Base-by-base conservation (phyloP, 2,113 vertebrate genomes). In the Arizona elegans region DNA sequence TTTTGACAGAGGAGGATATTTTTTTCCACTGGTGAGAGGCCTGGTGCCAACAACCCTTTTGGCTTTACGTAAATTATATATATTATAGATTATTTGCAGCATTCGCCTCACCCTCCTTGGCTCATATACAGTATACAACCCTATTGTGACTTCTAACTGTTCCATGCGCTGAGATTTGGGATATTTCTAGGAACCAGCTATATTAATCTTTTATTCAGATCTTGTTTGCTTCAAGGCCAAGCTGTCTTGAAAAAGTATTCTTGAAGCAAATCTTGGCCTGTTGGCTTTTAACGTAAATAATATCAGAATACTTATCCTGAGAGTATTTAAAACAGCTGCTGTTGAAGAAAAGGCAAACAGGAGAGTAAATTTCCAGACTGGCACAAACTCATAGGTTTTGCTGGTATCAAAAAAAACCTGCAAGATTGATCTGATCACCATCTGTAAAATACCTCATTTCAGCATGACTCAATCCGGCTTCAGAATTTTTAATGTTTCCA, bases 51-150 rank as follows among this genome's bases (percentile, higher is more conserved):
- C 29, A 90, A 87, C 70, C 2, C 38, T 93, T 86, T 55, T 90
- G 54, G 88, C 88, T 93, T 90, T 50, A 87, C n/a, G 23, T 90
- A 93, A 93, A 90, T 90, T 86, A 93, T 54, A 93, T 93, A 90
- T 59, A 90, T 86, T 92, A 89, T 90, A 50, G 75, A 93, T 90
- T 90, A 93, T 93, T 90, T 93, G 62, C 75, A 90, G 92, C 75
- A 62, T 26, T 86, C 88, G 54, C 21, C 86, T 62, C 75, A 86
- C n/a, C 43, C 88, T 85, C 23, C 62, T 58, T 93, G 92, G 92
- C 92, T 86, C 47, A 47, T 50, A 43, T 59, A 43, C 19, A 38
- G 8, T 43, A 65, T 93, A 90, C 23, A 43, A n/a, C 29, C 33
- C 75, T 90, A 86, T 90, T 93, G 88, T 65, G 86, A 93, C 65